These are phyloP conservation scores for Gracilinanus agilis DNA, from an alignment of 2,113 vertebrate species.

Conservation along the genomic window DNA sequence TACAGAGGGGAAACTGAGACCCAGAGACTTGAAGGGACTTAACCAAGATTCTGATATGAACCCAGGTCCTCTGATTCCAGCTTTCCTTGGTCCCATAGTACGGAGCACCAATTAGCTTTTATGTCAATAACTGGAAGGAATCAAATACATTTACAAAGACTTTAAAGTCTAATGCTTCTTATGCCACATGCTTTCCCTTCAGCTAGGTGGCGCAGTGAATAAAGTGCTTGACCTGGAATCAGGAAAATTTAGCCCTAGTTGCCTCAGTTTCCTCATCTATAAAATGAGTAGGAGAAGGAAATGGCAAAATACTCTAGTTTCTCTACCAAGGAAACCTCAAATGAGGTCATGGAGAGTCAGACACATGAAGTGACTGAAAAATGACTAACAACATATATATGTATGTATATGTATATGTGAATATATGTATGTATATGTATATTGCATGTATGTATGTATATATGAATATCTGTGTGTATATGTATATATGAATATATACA, in stretches of 20 bases:
- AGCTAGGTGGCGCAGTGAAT: too few species aligned
- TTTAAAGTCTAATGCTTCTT: neutral
- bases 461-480: neutral
- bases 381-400: neutral
- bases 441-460: neutral
- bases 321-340: too few species aligned
- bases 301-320: too few species aligned
- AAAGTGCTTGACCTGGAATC: too few species aligned
- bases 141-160: neutral
- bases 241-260: too few species aligned
- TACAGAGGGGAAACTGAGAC: neutral
- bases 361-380: too few species aligned
- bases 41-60: neutral
- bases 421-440: neutral
- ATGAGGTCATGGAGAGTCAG: too few species aligned
- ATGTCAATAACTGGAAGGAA: neutral
- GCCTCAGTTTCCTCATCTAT: too few species aligned
- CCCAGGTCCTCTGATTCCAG: neutral
- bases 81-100: neutral
- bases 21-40: neutral
- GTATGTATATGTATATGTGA: neutral
- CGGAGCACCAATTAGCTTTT: neutral
- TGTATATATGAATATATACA: neutral
- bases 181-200: conserved; percentile 3
- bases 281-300: too few species aligned